phyloP scores from a whole-genome alignment of 2,113 vertebrate genomes.

The Seriola dumerili region DNA sequence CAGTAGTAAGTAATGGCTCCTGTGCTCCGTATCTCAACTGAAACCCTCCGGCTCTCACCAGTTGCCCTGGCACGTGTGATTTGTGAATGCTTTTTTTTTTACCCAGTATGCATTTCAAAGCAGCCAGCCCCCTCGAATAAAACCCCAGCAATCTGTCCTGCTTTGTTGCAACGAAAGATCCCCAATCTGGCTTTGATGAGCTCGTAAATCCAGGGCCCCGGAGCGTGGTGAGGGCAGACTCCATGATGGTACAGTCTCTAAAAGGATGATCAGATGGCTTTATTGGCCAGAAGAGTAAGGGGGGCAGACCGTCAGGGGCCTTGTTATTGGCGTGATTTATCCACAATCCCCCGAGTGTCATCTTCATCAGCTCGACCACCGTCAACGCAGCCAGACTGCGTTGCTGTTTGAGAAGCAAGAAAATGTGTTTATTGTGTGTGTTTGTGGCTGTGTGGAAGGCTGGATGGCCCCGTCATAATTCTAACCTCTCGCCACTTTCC shows the following conservation, averaged over 20 bases:
- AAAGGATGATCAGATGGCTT: conserved; percentile 79
- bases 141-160: conserved; percentile 63
- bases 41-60: conserved; percentile 23
- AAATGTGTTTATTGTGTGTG: conserved; percentile 29
- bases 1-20: not conserved
- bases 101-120: conserved; percentile 43
- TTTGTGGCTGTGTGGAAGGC: conserved; percentile 11
- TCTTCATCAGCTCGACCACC: conserved; percentile 60
- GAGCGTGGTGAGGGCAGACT: conserved; percentile 39
- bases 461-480: conserved; percentile 15
- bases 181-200: conserved; percentile 79
- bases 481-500: conserved; percentile 21
- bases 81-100: conserved; percentile 58
- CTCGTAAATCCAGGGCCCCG: conserved; percentile 75
- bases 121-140: conserved; percentile 33
- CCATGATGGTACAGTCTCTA: conserved; percentile 69
- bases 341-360: conserved; percentile 73
- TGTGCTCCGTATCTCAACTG: not conserved
- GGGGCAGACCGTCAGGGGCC: conserved; percentile 58
- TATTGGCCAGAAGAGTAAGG: conserved; percentile 66
- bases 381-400: conserved; percentile 31
- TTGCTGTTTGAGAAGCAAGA: conserved; percentile 52
- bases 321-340: conserved; percentile 82
- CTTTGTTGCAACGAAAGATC: conserved; percentile 64
- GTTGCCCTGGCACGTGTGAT: conserved; percentile 31